phyloP scores from a whole-genome alignment of 2,888 invertebrate species.

The Lasioglossum pauxillum region DNA sequence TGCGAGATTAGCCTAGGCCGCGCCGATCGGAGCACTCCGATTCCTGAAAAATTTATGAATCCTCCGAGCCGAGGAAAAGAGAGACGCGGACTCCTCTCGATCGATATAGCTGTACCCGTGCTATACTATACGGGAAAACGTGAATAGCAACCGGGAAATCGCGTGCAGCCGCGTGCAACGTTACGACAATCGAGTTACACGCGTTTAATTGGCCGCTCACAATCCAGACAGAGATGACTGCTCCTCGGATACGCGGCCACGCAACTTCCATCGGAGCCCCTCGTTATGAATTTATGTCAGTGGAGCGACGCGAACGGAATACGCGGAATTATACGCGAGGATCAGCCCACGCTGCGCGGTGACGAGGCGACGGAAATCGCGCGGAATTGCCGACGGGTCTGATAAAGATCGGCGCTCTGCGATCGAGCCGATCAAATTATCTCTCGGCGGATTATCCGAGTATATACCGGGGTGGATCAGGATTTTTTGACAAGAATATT shows the following conservation, averaged over 20 bases:
- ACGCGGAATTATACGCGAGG: slow-evolving; percentile 15
- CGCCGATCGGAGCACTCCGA: slow-evolving; percentile 66
- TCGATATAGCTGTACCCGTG: background rate
- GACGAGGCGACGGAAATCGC: slow-evolving; percentile 8
- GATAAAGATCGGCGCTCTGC: background rate
- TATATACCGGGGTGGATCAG: background rate
- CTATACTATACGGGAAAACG: background rate
- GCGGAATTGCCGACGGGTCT: background rate
- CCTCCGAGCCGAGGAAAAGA: slow-evolving; percentile 43
- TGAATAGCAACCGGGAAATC: slow-evolving; percentile 26
- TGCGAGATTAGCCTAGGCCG: slow-evolving; percentile 71
- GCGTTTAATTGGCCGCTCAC: slow-evolving; percentile 23
- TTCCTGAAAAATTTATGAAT: slow-evolving; percentile 72
- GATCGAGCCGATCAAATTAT: background rate
- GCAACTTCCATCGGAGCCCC: background rate
- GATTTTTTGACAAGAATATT: background rate
- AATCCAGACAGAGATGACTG: slow-evolving; percentile 4
- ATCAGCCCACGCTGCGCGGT: background rate
- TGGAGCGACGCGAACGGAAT: background rate
- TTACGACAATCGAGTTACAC: slow-evolving; percentile 28
- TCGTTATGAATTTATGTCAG: slow-evolving; percentile 20
- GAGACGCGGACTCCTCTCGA: slow-evolving; percentile 21
- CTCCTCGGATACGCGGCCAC: background rate
- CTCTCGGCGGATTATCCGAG: background rate
- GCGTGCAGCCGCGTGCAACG: slow-evolving; percentile 12